Base-by-base conservation (phyloP, 2,797 vertebrate genomes). In the Rousettus madagascariensis region DNA sequence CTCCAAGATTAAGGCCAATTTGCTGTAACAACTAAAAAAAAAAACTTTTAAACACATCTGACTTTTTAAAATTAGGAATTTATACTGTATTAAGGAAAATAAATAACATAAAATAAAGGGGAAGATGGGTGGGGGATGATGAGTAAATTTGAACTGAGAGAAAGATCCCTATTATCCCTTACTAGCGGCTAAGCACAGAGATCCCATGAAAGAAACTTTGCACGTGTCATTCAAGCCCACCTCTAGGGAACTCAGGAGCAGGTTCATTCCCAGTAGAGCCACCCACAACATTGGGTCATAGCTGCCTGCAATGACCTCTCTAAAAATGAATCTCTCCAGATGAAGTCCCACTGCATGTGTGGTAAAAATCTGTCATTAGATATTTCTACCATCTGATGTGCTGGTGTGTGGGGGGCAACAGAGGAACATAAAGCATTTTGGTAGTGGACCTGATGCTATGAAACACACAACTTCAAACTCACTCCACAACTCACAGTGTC, bases 21-120 rank as follows among this genome's bases (percentile, higher is more conserved):
- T 90, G 55, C 41, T 55, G 2, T 55, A 74, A 68, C 36, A 63
- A 86, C 12, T 36, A n/a, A 36, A 7, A 30, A 20, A 20, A 33
- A 77, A 4, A 88, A 46, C 26, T 36, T 89, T 90, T 61, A 77
- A 95, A 92, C 46, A 82, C 6, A 91, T 53, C 57, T 82, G 71
- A 57, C 43, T 46, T 92, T 91, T 59, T 20, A 86, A 6, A 84
- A 59, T 83, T 83, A 75, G 24, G 22, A 63, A 75, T 85, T 89
- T 66, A 75, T 57, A 53, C 30, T 71, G 10, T 41, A 72, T 53
- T 82, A 38, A 57, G 75, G 16, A 79, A 90, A 95, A 72, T 8
- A 53, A 41, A 61, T 77, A n/a, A 57, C 38, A 77, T 41, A 66
- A 74, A 69, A 49, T 61, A 66, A 49, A 80, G 28, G 38, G 53